Conservation (phyloP, 2,113 vertebrate species). For the Gobio gobio region DNA sequence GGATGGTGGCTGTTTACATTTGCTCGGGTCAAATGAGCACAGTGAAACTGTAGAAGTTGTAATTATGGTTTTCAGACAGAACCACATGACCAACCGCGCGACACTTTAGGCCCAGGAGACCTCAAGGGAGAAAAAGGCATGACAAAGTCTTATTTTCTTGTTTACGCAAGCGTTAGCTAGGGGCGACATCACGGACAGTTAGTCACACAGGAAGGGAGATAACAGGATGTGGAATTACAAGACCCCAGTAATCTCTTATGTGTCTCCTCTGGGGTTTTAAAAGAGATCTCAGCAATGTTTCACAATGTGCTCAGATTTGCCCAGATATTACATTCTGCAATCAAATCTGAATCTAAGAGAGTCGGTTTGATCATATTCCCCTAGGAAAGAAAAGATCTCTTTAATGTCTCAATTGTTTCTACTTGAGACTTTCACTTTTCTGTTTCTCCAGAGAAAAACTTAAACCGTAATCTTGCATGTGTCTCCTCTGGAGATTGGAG, state of each 20-base stretch:
- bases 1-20: constrained; percentile 37
- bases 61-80: constrained; percentile 60
- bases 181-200: constrained; percentile 14
- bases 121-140: constrained; percentile 41
- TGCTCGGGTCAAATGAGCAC: constrained; percentile 17
- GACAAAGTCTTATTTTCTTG: constrained; percentile 60
- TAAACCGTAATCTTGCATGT: background rate
- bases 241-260: constrained; percentile 4
- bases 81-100: constrained; percentile 51
- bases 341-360: background rate
- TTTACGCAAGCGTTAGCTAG: constrained; percentile 53
- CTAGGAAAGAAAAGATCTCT: background rate
- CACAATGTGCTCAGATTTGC: background rate
- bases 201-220: constrained; percentile 26
- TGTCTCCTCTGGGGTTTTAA: background rate
- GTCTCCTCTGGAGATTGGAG: background rate
- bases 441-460: background rate
- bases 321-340: background rate
- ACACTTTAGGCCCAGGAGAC: constrained; percentile 47
- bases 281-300: background rate
- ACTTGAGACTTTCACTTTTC: background rate
- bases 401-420: background rate
- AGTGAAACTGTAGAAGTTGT: constrained; percentile 53
- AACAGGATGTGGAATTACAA: constrained; percentile 56
- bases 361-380: background rate